Conservation (phyloP, 2,888 invertebrate genomes). For the Andrena marginata region DNA sequence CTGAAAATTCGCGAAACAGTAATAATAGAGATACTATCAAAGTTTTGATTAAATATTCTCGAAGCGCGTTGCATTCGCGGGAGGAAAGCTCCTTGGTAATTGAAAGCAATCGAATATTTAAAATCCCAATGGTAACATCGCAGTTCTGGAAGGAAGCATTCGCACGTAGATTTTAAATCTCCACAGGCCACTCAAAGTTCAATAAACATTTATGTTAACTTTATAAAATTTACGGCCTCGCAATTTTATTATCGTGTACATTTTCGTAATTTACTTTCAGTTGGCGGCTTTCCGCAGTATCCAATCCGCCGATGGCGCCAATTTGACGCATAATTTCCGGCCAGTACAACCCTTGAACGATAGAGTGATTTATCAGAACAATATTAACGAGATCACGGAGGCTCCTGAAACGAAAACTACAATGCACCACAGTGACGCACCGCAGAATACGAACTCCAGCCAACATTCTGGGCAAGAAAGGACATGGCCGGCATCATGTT, state of each 20-base stretch:
- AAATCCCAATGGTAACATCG: too few relatives aligned
- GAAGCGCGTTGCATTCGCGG: too few relatives aligned
- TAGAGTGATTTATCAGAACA: constrained; percentile 88
- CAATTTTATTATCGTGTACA: neutral
- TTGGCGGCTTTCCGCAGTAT: constrained; percentile 90
- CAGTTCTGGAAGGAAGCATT: too few relatives aligned
- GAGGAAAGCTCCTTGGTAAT: too few relatives aligned
- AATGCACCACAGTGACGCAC: neutral
- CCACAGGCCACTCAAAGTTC: too few relatives aligned
- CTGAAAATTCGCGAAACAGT: too few relatives aligned
- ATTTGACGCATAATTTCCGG: constrained; percentile 92
- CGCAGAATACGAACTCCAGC: neutral
- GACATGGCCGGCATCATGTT: constrained; percentile 34
- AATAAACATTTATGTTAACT: neutral
- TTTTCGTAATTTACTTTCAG: constrained; percentile 84
- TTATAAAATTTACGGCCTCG: neutral
- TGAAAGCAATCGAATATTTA: too few relatives aligned
- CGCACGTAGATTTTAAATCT: too few relatives aligned
- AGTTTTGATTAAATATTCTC: too few relatives aligned
- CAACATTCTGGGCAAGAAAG: constrained; percentile 34
- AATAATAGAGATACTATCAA: too few relatives aligned
- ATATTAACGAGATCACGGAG: constrained; percentile 76
- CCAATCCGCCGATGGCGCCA: constrained; percentile 88
- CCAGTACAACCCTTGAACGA: constrained; percentile 93
- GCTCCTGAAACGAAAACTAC: neutral